These are phyloP conservation scores for Mamestra brassicae DNA, from an alignment of 2,888 invertebrate genomes.

Conservation along the genomic window DNA sequence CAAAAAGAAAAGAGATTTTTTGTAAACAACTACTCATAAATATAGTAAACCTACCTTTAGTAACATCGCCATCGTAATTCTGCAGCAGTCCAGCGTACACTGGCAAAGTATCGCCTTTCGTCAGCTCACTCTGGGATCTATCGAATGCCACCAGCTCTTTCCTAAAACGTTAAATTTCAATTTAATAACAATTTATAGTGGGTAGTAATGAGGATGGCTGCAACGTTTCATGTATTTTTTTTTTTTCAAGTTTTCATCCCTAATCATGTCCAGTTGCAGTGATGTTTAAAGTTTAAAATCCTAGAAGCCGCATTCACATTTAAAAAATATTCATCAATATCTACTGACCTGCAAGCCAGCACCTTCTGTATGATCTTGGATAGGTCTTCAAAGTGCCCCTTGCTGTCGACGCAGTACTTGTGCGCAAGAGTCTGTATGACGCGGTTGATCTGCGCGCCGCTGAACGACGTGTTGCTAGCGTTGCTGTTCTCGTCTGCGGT, in stretches of 20 bases:
- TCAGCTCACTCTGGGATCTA: slow-evolving; percentile 94
- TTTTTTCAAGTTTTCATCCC: too few species aligned
- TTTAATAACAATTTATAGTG: too few species aligned
- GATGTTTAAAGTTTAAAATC: too few species aligned
- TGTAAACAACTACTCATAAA: too few species aligned
- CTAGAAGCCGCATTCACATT: too few species aligned
- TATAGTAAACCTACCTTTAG: slow-evolving; percentile 76
- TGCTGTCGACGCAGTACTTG: slow-evolving; percentile 98
- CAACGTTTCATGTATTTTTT: too few species aligned
- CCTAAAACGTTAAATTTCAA: slow-evolving; percentile 66
- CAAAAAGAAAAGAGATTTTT: too few species aligned
- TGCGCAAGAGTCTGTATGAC: slow-evolving; percentile 98
- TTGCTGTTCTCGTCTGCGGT: slow-evolving; percentile 89
- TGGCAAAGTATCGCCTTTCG: slow-evolving; percentile 85
- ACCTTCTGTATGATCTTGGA: slow-evolving; percentile 97
- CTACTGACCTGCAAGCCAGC: slow-evolving; percentile 94
- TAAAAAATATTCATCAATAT: not conserved
- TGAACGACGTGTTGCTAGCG: slow-evolving; percentile 88
- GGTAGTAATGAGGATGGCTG: too few species aligned
- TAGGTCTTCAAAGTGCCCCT: slow-evolving; percentile 98
- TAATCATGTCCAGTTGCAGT: too few species aligned
- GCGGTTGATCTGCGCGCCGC: slow-evolving; percentile 95
- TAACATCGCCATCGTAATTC: slow-evolving; percentile 85
- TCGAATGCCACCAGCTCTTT: slow-evolving; percentile 98
- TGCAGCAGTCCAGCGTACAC: slow-evolving; percentile 88